Evolutionary conservation across 2,888 invertebrate genomes (phyloP), one percentile per base, ranked within the genome.

Genomic region (Apamea monoglypha): DNA sequence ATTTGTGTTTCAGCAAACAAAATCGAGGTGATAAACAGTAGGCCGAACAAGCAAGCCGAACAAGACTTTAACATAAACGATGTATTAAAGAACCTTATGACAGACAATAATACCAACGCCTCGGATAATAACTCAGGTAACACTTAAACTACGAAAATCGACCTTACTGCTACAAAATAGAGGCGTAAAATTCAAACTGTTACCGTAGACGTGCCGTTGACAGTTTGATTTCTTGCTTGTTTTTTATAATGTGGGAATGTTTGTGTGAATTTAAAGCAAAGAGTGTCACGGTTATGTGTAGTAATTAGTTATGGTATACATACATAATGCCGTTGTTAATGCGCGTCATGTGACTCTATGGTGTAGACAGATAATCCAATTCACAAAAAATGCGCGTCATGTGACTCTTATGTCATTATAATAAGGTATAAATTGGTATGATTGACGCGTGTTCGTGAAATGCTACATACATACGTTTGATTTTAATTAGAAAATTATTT

Each of bases 41-140:
- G 96, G 83, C 97, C 98, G 59, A 97, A 96, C 63, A 96, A 97
- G 59, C 81, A 84, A 71, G 29, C 78, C 75, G 97, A 97, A 82
- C 95, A 94, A 86, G 97, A 97, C 79, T 97, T 97, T 89, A 97
- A 96, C 89, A 96, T 97, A 86, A 96, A 97, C 74, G 97, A 97
- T 87, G 97, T 97, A 75, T 90, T 97, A 82, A 97, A 97, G 91
- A 97, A 95, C 1, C 95, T 97, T 14, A 95, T 97, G 75, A 96
- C 97, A 1, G 96, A 97, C 2, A 96, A 94, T 77, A 94, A 92
- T 79, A 90, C 88, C 0, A 86, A 89, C 0, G 88, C 90, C 2
- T 91, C 95, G 4, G 96, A 96, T 73, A 95, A 94, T 89, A 94
- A 92, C 75, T 94, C 96, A 88, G 96, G 96, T 68, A 10, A 44